Percentiles rank a stretch among this genome's conserved stretches.
These are phyloP conservation scores for Parauchenoglanis punctatus DNA, from an alignment of 2,797 vertebrate genomes.

Conservation along the genomic window DNA sequence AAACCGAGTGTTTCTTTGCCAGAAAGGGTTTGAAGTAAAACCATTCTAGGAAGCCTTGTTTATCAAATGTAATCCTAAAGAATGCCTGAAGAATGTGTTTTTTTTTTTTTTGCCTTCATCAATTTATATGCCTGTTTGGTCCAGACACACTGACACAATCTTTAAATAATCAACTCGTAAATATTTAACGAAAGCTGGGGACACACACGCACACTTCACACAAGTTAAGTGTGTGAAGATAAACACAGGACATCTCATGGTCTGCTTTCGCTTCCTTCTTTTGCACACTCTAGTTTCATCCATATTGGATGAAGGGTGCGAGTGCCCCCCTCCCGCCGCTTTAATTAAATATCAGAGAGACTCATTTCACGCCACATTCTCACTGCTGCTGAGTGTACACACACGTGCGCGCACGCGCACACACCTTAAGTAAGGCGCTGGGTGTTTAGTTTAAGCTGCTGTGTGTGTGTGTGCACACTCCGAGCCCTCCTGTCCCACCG, in stretches of 20 bases:
- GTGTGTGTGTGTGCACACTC: constrained; percentile 8
- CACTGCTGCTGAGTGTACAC: constrained; percentile 6
- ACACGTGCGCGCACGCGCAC: not conserved
- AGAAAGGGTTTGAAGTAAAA: not conserved
- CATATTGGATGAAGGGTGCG: constrained; percentile 19
- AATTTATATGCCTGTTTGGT: not conserved
- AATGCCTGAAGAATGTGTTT: not conserved
- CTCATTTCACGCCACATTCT: constrained; percentile 23
- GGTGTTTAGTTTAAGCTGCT: not conserved
- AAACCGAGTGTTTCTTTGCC: too few relatives aligned
- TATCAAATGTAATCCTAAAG: not conserved
- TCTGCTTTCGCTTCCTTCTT: not conserved
- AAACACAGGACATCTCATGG: constrained; percentile 3
- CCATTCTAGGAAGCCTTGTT: not conserved
- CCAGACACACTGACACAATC: not conserved
- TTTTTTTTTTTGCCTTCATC: not conserved
- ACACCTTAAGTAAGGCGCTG: not conserved
- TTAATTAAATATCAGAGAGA: constrained; percentile 33
- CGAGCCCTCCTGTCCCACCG: not conserved
- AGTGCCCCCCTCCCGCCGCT: not conserved
- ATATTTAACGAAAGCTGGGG: not conserved
- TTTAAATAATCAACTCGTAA: not conserved
- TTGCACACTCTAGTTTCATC: constrained; percentile 5
- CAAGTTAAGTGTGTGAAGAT: not conserved
- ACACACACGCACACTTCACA: not conserved